Evolutionary conservation across 2,113 vertebrate species (phyloP).

Genomic region (Theristicus caerulescens): DNA sequence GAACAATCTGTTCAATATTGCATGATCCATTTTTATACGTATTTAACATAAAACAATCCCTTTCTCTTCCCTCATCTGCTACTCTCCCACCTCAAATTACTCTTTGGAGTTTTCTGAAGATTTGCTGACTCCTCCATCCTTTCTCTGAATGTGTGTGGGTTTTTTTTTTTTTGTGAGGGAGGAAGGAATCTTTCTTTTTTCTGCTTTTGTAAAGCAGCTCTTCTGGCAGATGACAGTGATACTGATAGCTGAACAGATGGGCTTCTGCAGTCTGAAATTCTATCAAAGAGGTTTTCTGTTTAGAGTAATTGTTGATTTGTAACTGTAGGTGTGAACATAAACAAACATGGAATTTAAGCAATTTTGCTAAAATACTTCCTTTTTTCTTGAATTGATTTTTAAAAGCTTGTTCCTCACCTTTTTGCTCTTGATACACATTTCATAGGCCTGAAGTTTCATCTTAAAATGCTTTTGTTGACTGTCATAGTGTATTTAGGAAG

Average conservation of each 20-base stretch:
- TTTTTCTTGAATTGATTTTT: not conserved
- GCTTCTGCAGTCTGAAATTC: slow-evolving; percentile 13
- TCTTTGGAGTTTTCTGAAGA: not conserved
- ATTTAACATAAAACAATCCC: not conserved
- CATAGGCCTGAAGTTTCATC: not conserved
- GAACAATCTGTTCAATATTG: slow-evolving; percentile 25
- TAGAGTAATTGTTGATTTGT: slow-evolving; percentile 48
- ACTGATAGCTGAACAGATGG: slow-evolving; percentile 55
- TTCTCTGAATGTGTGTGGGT: not conserved
- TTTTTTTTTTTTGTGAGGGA: not conserved
- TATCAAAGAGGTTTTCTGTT: slow-evolving; percentile 32
- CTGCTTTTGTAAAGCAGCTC: not conserved
- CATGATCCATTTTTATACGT: not conserved
- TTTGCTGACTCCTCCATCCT: not conserved
- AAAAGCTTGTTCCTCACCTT: not conserved
- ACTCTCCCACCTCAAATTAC: not conserved
- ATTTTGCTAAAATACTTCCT: not conserved
- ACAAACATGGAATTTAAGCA: slow-evolving; percentile 28
- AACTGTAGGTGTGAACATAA: slow-evolving; percentile 57
- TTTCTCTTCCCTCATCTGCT: not conserved
- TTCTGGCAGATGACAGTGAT: slow-evolving; percentile 38
- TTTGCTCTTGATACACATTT: not conserved
- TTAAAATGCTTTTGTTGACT: not conserved
- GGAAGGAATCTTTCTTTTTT: not conserved
- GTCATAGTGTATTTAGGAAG: not conserved